Evolutionary conservation across 2,888 invertebrate genomes (phyloP).

Genomic region (Metopia argyrocephala): DNA sequence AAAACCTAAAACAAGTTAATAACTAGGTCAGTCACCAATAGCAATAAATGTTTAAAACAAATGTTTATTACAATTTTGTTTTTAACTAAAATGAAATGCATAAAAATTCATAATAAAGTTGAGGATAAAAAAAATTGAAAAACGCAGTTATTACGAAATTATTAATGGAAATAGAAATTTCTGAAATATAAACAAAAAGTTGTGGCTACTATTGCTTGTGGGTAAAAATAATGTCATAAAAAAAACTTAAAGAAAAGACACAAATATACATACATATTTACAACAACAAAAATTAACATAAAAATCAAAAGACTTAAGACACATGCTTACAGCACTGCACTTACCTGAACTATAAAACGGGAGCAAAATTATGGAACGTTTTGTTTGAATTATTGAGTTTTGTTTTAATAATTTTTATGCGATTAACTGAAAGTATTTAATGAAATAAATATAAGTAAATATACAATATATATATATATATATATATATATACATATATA

Average conservation of each 20-base stretch:
- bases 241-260: too few species aligned
- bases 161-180: neutral
- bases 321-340: neutral
- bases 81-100: conserved; percentile 21
- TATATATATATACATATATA: too few species aligned
- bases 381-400: neutral
- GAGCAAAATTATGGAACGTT: neutral
- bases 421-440: conserved; percentile 35
- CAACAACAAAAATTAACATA: too few species aligned
- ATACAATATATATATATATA: too few species aligned
- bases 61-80: conserved; percentile 1
- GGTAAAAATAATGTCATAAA: too few species aligned
- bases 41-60: neutral
- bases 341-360: conserved; percentile 10
- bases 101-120: conserved; percentile 37
- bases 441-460: too few species aligned
- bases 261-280: too few species aligned
- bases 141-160: neutral
- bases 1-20: conserved; percentile 41
- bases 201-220: neutral
- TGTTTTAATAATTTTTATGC: neutral
- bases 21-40: conserved; percentile 40
- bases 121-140: conserved; percentile 1
- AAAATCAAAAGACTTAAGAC: conserved; percentile 1
- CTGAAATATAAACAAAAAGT: neutral